Evolutionary conservation across 2,113 vertebrate genomes (phyloP), one percentile per base, ranked within the genome.

Genomic region (Podiceps cristatus): DNA sequence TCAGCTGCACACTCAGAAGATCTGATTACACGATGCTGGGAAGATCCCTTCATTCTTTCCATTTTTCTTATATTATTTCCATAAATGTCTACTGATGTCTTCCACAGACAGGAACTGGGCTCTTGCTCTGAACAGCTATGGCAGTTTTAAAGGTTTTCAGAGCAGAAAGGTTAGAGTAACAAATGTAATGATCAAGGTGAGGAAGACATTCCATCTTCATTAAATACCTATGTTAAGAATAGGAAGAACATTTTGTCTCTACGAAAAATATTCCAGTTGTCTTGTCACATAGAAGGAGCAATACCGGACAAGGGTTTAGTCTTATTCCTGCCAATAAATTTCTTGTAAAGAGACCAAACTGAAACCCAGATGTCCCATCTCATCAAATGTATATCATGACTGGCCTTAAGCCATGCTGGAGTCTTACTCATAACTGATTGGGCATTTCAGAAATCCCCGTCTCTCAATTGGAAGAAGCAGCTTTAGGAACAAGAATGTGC

Each of bases 301-400:
- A 69, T 53, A 85, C 28, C 2, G 0, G 60, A 81, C 56, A 71
- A 79, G 0, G 7, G 8, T 93, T 95, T 79, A 82, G 62, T n/a
- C 40, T 69, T 79, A 87, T 27, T 85, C 45, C 68, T 94, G 86
- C 62, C 80, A 91, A 93, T 91, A 91, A 85, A 96, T 95, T 95
- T 96, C 49, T 90, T 85, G 76, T 76, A 87, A 85, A 79, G 74
- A 90, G 53, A 64, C 50, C 74, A 90, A 96, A 91, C 76, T 76
- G 80, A 97, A 96, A 73, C 69, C 89, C 95, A 97, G 95, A 96
- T 97, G 94, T 97, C 96, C 84, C 53, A 91, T 97, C 86, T 97
- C 91, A 96, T 96, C 94, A 90, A 66, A 90, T 69, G 19, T 69
- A 66, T 86, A 88, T 71, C 89, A 67, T 22, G 45, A 92, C 66